Base-by-base conservation (phyloP, 2,888 invertebrate species). In the Ferdinandea cuprea region DNA sequence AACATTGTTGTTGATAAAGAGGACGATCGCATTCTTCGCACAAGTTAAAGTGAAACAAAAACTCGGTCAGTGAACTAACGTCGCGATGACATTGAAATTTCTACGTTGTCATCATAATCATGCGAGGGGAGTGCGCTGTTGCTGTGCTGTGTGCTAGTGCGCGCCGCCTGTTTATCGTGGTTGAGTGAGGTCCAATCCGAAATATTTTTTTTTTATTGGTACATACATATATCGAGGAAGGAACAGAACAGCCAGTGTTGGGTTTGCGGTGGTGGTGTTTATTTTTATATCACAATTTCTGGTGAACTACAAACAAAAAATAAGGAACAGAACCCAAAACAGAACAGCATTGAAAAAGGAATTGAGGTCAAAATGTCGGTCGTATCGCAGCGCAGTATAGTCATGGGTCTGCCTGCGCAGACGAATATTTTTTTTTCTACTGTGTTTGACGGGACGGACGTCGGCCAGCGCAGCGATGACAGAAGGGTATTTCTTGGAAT, bases 61-160 rank as follows among this genome's bases (percentile, higher is more conserved):
- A 77, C 71, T 81, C 81, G 85, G 86, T 86, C 86, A 86, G 76
- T 86, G 85, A 86, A 85, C 85, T 86, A 71, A 78, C 76, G 76
- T 80, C 65, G 61, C 52, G 69, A 77, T 86, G 86, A 85, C 86
- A 86, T 86, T 86, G 86, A 85, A 81, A 76, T 66, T 52, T 77
- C 63, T 52, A 69, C 30, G 61, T 56, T 61, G 52, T 66, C 66
- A 50, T 66, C 44, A 78, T n/a, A n/a, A n/a, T 52, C 19, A 44
- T 21, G 40, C 32, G 35, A 28, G 46, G 68, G 56, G 68, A 25
- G n/a, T 9, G 68, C 11, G 11, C 37, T 4, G 15, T n/a, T 25
- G 52, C 28, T 19, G 63, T 25, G n/a, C 50, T 30, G n/a, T 11
- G 17, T 21, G 13, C 35, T 25, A 15, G 42, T 30, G n/a, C 8